Evolutionary conservation across 2,113 vertebrate genomes (phyloP), one percentile per base, ranked within the genome.

Genomic region (Perccottus glenii): DNA sequence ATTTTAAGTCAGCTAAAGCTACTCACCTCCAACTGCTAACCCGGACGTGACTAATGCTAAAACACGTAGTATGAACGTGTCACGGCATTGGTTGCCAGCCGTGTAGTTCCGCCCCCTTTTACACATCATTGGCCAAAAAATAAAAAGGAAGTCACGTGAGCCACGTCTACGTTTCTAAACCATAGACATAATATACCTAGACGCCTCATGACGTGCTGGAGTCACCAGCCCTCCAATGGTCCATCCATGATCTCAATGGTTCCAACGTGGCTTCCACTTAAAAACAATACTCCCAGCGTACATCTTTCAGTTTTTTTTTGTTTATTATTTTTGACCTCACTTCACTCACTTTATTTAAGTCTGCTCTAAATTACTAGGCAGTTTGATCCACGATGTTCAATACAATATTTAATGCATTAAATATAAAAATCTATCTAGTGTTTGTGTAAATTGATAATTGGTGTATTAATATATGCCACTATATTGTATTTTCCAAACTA

Each of bases 11-110:
- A 70, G 63, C 53, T 59, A 57, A 81, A 82, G 68, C 69, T 63
- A 79, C 88, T 88, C 78, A 89, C 89, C 86, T 64, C 51, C 55
- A 63, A 74, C 27, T 32, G 66, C 60, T 87, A 69, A 87, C 78
- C 86, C 84, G 88, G 88, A 89, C 87, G 77, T 50, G 32, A 78
- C 80, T 75, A 72, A 73, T 36, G 46, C 79, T 52, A 44, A 15
- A 50, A 56, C 48, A 76, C 67, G 79, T 79, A 50, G 70, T 9
- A 73, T 49, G 73, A 75, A 46, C 71, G 64, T 61, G 55, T 5
- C 6, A 57, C n/a, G 1, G 0, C 7, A 89, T 87, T 91, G 89
- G 89, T 77, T 69, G 40, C 55, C 43, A 32, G 27, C 6, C 0
- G 12, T 3, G 0, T 50, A 56, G 11, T 6, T 57, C 78, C 85